phyloP scores from a whole-genome alignment of 2,113 vertebrate genomes.

The Lycaon pictus region DNA sequence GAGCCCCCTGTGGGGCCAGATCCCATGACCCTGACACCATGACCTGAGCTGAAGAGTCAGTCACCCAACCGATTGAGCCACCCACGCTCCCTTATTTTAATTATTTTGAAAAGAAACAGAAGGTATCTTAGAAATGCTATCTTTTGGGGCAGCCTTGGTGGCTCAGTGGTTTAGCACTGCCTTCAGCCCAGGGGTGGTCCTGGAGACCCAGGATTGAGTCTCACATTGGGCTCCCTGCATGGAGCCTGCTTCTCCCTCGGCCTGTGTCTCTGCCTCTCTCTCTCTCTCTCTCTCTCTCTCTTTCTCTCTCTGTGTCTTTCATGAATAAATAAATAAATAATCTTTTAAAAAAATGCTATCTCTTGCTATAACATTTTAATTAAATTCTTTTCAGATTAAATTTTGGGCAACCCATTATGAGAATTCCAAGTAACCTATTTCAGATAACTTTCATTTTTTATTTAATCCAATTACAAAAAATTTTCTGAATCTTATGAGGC shows the following conservation, averaged over 20 bases:
- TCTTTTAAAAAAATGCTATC: neutral
- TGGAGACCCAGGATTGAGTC: too few relatives aligned
- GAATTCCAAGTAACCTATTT: neutral
- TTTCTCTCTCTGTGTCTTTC: too few relatives aligned
- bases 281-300: too few relatives aligned
- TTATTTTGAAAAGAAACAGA: neutral
- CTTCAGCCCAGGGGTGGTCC: too few relatives aligned
- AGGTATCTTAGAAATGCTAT: neutral
- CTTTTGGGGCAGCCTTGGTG: too few relatives aligned
- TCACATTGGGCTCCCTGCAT: too few relatives aligned
- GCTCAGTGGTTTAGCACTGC: too few relatives aligned
- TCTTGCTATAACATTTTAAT: conserved; percentile 7
- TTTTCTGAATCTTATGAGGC: neutral
- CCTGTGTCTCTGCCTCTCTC: too few relatives aligned
- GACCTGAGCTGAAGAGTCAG: neutral
- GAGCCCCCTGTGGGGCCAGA: neutral
- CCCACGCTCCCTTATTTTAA: neutral
- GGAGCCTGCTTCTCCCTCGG: too few relatives aligned
- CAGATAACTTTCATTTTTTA: neutral
- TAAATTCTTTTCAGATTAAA: conserved; percentile 5
- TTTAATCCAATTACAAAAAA: neutral
- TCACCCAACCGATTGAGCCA: neutral
- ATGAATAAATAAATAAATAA: too few relatives aligned
- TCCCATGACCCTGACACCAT: neutral
- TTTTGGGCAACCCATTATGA: neutral